These are phyloP conservation scores for Ennomos quercinarius DNA, from an alignment of 2,888 invertebrate species.

Conservation along the genomic window DNA sequence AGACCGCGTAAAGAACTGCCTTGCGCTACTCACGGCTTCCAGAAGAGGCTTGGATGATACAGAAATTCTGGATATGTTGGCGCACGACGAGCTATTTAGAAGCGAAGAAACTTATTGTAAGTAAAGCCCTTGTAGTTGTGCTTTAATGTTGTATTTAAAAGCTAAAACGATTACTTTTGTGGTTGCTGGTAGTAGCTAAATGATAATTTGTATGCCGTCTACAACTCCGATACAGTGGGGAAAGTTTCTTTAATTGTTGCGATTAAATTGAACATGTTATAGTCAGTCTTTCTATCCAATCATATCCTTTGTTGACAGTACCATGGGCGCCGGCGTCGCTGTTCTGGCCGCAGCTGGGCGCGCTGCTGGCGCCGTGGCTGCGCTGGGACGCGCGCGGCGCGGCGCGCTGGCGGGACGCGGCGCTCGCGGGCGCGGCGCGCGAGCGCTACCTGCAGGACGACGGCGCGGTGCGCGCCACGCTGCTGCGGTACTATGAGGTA, in stretches of 20 bases:
- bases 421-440: conserved; percentile 86
- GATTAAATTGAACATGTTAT: no score
- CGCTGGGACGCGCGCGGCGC: conserved; percentile 88
- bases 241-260: no score
- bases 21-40: conserved; percentile 90
- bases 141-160: neutral
- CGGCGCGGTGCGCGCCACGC: conserved; percentile 75
- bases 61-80: conserved; percentile 90
- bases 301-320: conserved; percentile 64
- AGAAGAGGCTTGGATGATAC: conserved; percentile 92
- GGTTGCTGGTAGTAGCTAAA: no score
- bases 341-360: conserved; percentile 88
- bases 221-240: no score
- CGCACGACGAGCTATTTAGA: conserved; percentile 87
- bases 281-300: no score
- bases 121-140: conserved; percentile 40
- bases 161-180: no score
- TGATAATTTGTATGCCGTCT: no score
- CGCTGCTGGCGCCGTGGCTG: conserved; percentile 88
- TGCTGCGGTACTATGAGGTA: conserved; percentile 87
- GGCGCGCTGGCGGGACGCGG: conserved; percentile 87
- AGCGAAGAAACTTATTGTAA: conserved; percentile 87
- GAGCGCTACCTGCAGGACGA: conserved; percentile 85
- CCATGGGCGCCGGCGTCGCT: conserved; percentile 89
- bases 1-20: conserved; percentile 87